Conservation (phyloP, 2,113 vertebrate species). For the Saguinus imperator region DNA sequence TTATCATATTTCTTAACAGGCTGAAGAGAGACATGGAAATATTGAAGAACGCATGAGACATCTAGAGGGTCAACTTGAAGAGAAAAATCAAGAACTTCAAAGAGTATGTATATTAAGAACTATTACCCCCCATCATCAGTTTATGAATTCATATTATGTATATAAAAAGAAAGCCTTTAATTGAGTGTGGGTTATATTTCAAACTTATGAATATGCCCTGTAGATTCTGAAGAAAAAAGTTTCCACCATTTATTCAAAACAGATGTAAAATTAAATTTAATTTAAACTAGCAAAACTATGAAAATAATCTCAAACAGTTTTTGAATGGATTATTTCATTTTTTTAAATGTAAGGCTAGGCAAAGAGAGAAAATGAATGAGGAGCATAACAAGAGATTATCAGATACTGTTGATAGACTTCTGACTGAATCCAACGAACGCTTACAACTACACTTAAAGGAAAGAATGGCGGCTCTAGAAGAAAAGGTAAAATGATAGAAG, state of each 20-base stretch:
- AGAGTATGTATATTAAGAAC: conserved; percentile 87
- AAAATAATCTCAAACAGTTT: background rate
- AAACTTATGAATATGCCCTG: background rate
- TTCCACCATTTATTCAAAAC: background rate
- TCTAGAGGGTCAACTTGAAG: conserved; percentile 97
- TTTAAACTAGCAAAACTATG: background rate
- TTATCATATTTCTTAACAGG: conserved; percentile 87
- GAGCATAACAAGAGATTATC: conserved; percentile 99
- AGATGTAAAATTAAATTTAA: conserved; percentile 16
- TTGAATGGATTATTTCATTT: background rate
- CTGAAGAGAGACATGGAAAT: conserved; percentile 98
- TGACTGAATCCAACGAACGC: conserved; percentile 98
- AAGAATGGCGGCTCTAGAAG: conserved; percentile 97
- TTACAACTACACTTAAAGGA: conserved; percentile 98
- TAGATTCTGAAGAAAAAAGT: background rate
- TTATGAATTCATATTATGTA: background rate
- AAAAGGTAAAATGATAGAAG: conserved; percentile 90
- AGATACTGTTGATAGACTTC: conserved; percentile 96
- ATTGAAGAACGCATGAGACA: conserved; percentile 99
- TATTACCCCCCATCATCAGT: background rate
- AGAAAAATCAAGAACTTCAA: conserved; percentile 99
- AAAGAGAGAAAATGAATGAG: conserved; percentile 99
- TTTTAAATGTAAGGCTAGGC: conserved; percentile 90
- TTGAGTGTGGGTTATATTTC: background rate
- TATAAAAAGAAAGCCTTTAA: background rate